Conservation (phyloP, 2,888 invertebrate species). For the Parapristionchus giblindavisi region DNA sequence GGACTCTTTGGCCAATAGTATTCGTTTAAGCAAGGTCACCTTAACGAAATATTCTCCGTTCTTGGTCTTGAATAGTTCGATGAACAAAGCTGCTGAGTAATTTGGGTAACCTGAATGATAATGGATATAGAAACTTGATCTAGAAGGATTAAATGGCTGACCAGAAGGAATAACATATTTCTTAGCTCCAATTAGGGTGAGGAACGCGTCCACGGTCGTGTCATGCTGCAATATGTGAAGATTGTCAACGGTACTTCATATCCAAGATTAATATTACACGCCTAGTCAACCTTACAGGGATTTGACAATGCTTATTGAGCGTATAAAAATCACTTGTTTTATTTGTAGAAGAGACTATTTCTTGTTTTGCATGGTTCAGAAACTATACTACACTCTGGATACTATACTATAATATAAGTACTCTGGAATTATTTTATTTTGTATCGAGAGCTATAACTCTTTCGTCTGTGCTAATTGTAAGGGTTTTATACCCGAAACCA, state of each 20-base stretch:
- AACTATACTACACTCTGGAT: too few relatives aligned
- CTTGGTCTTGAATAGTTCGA: neutral
- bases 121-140: neutral
- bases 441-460: too few relatives aligned
- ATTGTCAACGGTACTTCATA: too few relatives aligned
- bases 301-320: too few relatives aligned
- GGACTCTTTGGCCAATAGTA: neutral
- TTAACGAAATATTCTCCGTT: neutral
- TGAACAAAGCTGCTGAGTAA: neutral
- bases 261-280: too few relatives aligned
- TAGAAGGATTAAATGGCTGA: neutral
- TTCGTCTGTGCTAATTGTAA: too few relatives aligned
- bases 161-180: slow-evolving; percentile 1
- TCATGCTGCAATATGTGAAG: slow-evolving; percentile 8
- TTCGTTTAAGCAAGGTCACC: neutral
- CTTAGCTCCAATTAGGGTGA: neutral
- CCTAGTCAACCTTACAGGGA: too few relatives aligned
- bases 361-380: neutral
- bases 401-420: too few relatives aligned
- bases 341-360: too few relatives aligned
- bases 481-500: too few relatives aligned
- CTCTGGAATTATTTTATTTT: too few relatives aligned
- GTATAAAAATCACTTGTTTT: too few relatives aligned
- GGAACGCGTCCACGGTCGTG: neutral
- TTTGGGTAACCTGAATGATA: neutral